Conservation (phyloP, 35 echinoderm and acorn worm species). For the Apostichopus parvimensis region DNA sequence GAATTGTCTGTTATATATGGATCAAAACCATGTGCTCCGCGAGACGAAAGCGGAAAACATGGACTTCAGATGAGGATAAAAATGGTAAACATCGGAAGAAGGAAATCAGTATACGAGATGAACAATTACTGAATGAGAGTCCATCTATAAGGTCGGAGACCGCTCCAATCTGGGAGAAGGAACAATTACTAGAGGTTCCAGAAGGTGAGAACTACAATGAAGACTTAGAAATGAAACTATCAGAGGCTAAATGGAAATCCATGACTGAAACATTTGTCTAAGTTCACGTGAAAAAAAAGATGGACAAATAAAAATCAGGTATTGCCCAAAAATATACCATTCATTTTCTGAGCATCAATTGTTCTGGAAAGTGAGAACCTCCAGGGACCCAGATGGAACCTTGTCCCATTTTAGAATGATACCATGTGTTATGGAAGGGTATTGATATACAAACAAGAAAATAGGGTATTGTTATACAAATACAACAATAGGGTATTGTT, state of each 20-base stretch:
- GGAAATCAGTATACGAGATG: not conserved
- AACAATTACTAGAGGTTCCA: not conserved
- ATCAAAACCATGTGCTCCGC: conserved; percentile 28
- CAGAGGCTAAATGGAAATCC: conserved; percentile 26
- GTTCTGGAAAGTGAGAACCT: no score
- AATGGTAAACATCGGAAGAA: not conserved
- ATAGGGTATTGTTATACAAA: no score
- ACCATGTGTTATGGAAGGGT: no score
- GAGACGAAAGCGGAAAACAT: not conserved
- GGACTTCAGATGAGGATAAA: not conserved
- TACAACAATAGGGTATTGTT: no score
- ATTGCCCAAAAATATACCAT: no score
- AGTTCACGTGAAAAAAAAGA: no score
- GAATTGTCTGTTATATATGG: conserved; percentile 9
- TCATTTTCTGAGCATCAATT: no score
- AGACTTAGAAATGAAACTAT: not conserved
- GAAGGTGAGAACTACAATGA: conserved; percentile 8
- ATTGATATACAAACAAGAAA: no score
- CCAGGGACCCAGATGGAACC: no score
- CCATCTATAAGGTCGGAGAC: not conserved
- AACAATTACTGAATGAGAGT: not conserved
- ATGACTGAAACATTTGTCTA: conserved; percentile 24
- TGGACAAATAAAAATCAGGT: no score
- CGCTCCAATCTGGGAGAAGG: conserved; percentile 10
- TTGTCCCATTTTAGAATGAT: no score